These are phyloP conservation scores for Himalopsyche kuldschensis DNA, from an alignment of 2,888 invertebrate genomes.

Conservation along the genomic window DNA sequence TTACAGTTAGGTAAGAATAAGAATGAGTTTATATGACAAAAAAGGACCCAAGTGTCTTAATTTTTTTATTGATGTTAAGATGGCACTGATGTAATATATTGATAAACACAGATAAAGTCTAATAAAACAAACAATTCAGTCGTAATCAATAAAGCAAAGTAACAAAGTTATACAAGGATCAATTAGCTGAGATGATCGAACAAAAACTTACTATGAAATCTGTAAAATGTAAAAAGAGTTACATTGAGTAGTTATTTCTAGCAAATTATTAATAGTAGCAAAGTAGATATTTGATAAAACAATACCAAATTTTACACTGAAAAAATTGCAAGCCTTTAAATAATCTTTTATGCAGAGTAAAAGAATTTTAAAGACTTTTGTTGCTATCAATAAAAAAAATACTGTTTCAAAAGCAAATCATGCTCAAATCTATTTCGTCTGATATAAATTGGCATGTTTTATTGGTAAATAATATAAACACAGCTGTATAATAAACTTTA, in stretches of 20 bases:
- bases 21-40: too few species aligned
- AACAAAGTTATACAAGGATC: too few species aligned
- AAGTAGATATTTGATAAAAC: not conserved
- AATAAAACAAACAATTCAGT: too few species aligned
- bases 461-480: not conserved
- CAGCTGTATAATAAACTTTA: not conserved
- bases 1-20: too few species aligned
- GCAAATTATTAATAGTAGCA: not conserved
- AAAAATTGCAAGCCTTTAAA: not conserved
- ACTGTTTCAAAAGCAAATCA: not conserved
- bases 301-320: not conserved
- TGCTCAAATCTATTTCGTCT: not conserved
- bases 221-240: not conserved
- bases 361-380: not conserved
- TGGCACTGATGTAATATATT: too few species aligned
- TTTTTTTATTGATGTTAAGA: too few species aligned
- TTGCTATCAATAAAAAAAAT: not conserved
- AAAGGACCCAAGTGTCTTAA: too few species aligned
- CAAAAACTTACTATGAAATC: not conserved
- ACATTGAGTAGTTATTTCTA: not conserved
- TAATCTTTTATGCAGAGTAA: not conserved
- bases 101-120: too few species aligned
- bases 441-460: not conserved
- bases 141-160: too few species aligned
- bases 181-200: not conserved